Conservation (phyloP, 2,888 invertebrate species). For the Eristalis arbustorum region DNA sequence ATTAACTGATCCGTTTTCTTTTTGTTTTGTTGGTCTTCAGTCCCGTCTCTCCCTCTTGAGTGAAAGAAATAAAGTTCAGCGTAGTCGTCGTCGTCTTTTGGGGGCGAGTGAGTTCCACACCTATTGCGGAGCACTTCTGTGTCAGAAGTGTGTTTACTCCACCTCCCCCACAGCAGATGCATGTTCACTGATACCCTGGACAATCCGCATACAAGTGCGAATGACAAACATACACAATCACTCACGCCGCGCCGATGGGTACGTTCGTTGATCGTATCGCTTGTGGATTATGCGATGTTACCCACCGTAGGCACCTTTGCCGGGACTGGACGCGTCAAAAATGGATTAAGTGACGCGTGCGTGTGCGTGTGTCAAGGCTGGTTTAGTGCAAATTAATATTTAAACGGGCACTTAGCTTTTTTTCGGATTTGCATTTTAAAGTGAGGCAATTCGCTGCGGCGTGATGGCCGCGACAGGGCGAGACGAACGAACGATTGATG, state of each 20-base stretch:
- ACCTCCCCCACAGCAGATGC: not conserved
- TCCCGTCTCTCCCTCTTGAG: not conserved
- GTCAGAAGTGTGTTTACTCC: constrained; percentile 36
- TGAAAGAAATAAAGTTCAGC: not conserved
- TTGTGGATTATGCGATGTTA: not conserved
- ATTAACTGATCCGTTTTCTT: constrained; percentile 2
- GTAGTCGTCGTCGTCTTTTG: not conserved
- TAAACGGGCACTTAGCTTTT: not conserved
- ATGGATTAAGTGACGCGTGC: too few species aligned
- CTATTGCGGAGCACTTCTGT: constrained; percentile 28
- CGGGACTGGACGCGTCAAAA: not conserved
- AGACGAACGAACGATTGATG: not conserved
- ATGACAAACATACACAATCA: not conserved
- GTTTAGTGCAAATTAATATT: constrained; percentile 29
- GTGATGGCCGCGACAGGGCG: not conserved
- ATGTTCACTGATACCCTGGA: not conserved
- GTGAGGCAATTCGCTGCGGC: not conserved
- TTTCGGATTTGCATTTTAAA: not conserved
- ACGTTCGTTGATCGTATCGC: not conserved
- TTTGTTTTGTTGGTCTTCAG: not conserved
- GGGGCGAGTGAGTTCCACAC: not conserved
- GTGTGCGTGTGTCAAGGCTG: not conserved
- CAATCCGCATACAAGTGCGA: constrained; percentile 6
- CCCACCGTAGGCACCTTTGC: not conserved
- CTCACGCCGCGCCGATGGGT: not conserved